Base-by-base conservation (phyloP, 2,113 vertebrate species). In the Aleadryas rufinucha region DNA sequence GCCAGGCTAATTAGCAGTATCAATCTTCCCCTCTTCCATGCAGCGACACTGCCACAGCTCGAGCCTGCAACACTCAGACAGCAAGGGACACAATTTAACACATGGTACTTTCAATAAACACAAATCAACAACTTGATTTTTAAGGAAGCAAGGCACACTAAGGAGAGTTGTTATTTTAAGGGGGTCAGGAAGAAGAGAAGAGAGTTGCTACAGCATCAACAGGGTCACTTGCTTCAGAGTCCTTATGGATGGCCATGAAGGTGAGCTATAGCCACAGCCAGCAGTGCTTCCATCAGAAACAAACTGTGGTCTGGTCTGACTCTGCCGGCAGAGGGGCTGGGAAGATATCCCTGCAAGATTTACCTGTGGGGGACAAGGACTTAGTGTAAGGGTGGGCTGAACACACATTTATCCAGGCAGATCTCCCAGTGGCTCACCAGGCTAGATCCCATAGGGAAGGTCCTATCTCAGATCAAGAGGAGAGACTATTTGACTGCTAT, bases 1-100 rank as follows among this genome's bases (percentile, higher is more conserved):
- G 56, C 74, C 90, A 83, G 95, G 84, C 53, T 98, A 96, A 96
- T 97, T 96, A 79, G 87, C 47, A 77, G 75, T n/a, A 88, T 96
- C 90, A 84, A 88, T 97, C 84, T 94, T 96, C 9, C 77, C 79
- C 77, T 96, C 65, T 89, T 95, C 86, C 63, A n/a, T 47, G 75
- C 24, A 23, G 92, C 4, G 4, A 88, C 63, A 57, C 91, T 95
- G 44, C 81, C 89, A 56, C 90, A 93, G 41, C 84, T 81, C 0
- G 0, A 96, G 41, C 75, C 92, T 90, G 59, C 23, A 66, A 81
- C 19, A 54, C 13, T 12, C 41, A 47, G 21, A 14, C 1, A 9
- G 53, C 28, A 45, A 71, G 59, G 21, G 31, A 64, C 22, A 39
- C 54, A 50, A 28, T 54, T 57, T 75, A 91, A 64, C 44, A 71